Percentiles rank a stretch among this genome's conserved stretches.
Evolutionary conservation across 2,797 vertebrate genomes (phyloP).

Genomic region (Anguilla marmorata): DNA sequence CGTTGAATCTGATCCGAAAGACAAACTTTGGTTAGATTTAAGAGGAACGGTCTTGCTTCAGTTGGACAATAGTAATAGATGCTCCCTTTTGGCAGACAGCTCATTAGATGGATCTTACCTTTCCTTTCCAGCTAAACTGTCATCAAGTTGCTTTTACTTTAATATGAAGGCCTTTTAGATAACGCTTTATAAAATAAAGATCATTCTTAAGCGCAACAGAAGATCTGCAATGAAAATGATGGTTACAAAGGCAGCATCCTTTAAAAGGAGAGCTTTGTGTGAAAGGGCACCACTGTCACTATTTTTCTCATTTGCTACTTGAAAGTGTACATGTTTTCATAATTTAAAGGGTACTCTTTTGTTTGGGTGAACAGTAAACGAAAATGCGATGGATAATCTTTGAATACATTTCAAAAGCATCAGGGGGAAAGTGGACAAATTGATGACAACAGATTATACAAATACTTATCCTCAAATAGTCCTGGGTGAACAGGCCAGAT

Average conservation of each 20-base stretch:
- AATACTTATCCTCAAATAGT: not conserved
- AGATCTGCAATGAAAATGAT: not conserved
- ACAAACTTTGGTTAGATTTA: conserved; percentile 65
- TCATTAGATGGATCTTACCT: not conserved
- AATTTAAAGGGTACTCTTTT: not conserved
- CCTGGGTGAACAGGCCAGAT: not conserved
- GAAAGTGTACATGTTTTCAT: not conserved
- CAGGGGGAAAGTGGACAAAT: not conserved
- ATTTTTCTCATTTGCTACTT: not conserved
- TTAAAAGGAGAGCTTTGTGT: not conserved
- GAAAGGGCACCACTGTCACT: not conserved
- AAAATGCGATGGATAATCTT: not conserved
- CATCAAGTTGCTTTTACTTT: not conserved
- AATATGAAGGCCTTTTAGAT: not conserved
- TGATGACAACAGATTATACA: not conserved
- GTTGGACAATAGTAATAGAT: conserved; percentile 61
- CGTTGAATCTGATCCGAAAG: conserved; percentile 64
- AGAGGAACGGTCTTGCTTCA: conserved; percentile 50
- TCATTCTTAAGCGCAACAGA: not conserved
- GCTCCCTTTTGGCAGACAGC: conserved; percentile 51
- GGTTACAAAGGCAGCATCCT: not conserved
- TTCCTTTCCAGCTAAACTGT: not conserved
- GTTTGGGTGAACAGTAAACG: not conserved
- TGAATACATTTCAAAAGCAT: not conserved
- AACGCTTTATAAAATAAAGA: not conserved